Base-by-base conservation (phyloP, 1,140 invertebrate genomes). In the Drosophila pseudoananassae region DNA sequence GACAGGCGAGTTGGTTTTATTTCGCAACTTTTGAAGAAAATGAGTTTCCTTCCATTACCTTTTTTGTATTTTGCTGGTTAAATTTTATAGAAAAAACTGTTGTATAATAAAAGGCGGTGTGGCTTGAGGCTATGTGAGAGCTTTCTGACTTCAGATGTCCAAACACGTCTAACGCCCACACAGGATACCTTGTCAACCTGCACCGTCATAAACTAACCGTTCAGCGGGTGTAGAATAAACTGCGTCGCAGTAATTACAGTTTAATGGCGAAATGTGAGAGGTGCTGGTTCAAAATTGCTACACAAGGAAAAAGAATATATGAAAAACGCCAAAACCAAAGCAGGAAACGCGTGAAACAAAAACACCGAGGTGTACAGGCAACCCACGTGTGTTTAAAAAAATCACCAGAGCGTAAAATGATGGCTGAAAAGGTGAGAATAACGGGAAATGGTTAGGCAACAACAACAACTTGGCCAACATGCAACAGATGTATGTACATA, bases 401-500 rank as follows among this genome's bases (percentile, higher is more conserved):
- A 53, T 52, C 38, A 56, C 36, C 43, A 56, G 61, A 25, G 45
- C 45, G 47, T 57, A 23, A 72, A 66, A 57, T 56, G 45, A 54
- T 55, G 25, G 52, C 36, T 50, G 73, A 46, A 27, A 55, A 40
- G 47, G 38, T 53, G 43, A 45, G 23, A 46, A 66, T 36, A 69
- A 56, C 43, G 38, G 38, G 38, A 53, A 53, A 7, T 23, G 25
- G 47, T 56, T 73, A 45, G 69, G 63, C 54, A 83, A 71, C 61
- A 78, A 72, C 58, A 84, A 79, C 45, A 57, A 76, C 53, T 72
- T 43, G 58, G 55, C 54, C 43, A 76, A 76, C 76, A 81, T 87
- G 81, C 81, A 84, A 84, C 81, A 81, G 74, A 81, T 85, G 57
- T 56, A 31, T 31, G n/a, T 61, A 12, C 40, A 25, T 58, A 14